Evolutionary conservation across 1,140 invertebrate species (phyloP), one percentile per base, ranked within the genome.

Genomic region (Rhyacophila brunnea): DNA sequence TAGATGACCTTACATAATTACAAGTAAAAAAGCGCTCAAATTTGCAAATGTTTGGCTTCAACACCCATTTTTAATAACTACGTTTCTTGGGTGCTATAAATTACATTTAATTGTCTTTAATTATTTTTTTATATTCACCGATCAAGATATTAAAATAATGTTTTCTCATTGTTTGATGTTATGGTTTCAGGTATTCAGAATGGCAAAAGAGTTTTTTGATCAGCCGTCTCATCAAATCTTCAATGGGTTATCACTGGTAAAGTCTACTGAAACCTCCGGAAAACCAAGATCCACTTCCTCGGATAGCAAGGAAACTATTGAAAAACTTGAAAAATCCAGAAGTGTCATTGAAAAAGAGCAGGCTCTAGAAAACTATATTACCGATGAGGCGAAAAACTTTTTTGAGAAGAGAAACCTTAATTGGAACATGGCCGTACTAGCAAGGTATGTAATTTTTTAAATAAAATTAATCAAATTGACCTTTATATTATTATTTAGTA

Each of bases 121-220:
- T 14, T 9, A 9, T 43, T 43, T 7, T 43, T 10, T 14, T 10
- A 9, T 7, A 10, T 6, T 10, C 7, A 43, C 40, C 7, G 14
- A 43, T 14, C 6, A 43, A 43, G 6, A 43, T 14, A 43, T 6
- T 43, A 43, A 43, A 43, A 9, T 10, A 43, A 7, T 9, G 14
- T 43, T n/a, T n/a, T n/a, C n/a, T n/a, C n/a, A n/a, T n/a, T n/a
- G n/a, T n/a, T n/a, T n/a, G n/a, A 43, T 14, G 7, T 18, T 20
- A 51, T 13, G 1, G 7, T 59, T 60, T 38, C 66, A 77, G 75
- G 67, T 86, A 40, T 86, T 79, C 74, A 74, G 83, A 20, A 79
- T 77, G 62, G 81, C 82, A 3, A 82, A 80, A 66, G 79, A 81
- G n/a, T 80, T 86, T 68, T 85, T 87, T 66, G 78, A 79, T 23